Evolutionary conservation across 2,113 vertebrate species (phyloP).

Genomic region (Saguinus imperator): DNA sequence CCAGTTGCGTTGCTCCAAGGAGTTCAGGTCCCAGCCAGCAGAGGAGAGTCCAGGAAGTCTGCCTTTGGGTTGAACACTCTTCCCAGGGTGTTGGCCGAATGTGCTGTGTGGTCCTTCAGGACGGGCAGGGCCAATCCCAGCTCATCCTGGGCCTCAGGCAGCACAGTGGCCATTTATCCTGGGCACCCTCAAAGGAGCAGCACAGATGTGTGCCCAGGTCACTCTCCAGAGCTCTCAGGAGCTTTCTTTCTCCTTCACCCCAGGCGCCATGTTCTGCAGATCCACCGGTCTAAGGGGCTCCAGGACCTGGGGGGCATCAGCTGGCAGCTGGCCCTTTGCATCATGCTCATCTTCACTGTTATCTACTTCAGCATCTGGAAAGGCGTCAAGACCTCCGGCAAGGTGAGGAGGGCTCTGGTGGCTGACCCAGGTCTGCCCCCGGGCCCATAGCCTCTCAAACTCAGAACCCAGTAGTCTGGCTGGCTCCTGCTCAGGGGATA

Average conservation of each 20-base stretch:
- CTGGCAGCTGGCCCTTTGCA: conserved; percentile 96
- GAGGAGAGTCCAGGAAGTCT: not conserved
- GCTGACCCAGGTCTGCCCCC: not conserved
- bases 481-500: not conserved
- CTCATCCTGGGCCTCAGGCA: not conserved
- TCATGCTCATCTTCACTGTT: conserved; percentile 95
- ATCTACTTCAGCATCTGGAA: conserved; percentile 99
- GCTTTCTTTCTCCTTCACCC: conserved; percentile 30
- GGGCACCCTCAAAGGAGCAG: not conserved
- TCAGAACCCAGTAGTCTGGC: not conserved
- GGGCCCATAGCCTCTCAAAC: not conserved
- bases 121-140: not conserved
- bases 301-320: conserved; percentile 94
- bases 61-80: not conserved
- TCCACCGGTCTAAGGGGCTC: conserved; percentile 93
- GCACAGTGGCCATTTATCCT: not conserved
- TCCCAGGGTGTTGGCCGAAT: accelerated
- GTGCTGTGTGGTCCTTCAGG: not conserved
- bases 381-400: conserved; percentile 98
- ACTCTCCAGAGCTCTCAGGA: not conserved
- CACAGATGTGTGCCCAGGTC: not conserved
- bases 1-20: not conserved
- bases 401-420: conserved; percentile 85
- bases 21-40: not conserved
- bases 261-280: conserved; percentile 95